A percentile compares a stretch with the other conserved stretches of the same genome.
phyloP scores from a whole-genome alignment of 2,888 invertebrate species.

The Sclerodermus sp. region DNA sequence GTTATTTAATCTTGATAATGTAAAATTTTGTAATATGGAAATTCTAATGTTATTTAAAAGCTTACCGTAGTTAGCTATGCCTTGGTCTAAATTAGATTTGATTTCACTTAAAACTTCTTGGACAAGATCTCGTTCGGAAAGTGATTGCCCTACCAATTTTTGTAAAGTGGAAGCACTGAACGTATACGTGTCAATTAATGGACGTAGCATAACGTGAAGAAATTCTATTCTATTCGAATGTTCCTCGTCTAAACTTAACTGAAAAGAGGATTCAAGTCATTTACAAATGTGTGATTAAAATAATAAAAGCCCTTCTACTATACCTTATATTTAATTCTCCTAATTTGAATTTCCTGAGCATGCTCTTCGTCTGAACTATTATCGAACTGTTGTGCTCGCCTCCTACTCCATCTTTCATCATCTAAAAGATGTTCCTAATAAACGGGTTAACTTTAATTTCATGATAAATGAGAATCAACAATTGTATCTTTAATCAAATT shows the following conservation, averaged over 20 bases:
- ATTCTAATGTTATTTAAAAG: conserved; percentile 6
- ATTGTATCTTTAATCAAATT: conserved; percentile 7
- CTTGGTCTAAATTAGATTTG: conserved; percentile 65
- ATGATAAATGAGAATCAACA: background rate
- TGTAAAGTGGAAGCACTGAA: conserved; percentile 66
- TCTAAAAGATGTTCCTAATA: conserved; percentile 53
- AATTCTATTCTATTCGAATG: conserved; percentile 60
- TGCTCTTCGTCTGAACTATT: conserved; percentile 56
- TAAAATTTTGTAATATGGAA: background rate
- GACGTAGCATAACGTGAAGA: conserved; percentile 66
- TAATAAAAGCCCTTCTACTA: conserved; percentile 15
- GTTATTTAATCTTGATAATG: background rate
- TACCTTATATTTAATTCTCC: conserved; percentile 46
- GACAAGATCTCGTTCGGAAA: conserved; percentile 70
- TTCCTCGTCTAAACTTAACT: conserved; percentile 48
- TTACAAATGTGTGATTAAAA: conserved; percentile 1
- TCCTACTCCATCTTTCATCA: conserved; percentile 62
- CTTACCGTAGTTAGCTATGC: conserved; percentile 67
- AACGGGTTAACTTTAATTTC: conserved; percentile 6
- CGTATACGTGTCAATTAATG: conserved; percentile 75
- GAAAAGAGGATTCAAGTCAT: conserved; percentile 8
- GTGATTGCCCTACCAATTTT: conserved; percentile 61
- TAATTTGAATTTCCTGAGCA: conserved; percentile 13
- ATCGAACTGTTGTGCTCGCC: conserved; percentile 61
- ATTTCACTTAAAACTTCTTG: conserved; percentile 69